phyloP scores from a whole-genome alignment of 2,797 vertebrate genomes.

The Cephalopachus bancanus region DNA sequence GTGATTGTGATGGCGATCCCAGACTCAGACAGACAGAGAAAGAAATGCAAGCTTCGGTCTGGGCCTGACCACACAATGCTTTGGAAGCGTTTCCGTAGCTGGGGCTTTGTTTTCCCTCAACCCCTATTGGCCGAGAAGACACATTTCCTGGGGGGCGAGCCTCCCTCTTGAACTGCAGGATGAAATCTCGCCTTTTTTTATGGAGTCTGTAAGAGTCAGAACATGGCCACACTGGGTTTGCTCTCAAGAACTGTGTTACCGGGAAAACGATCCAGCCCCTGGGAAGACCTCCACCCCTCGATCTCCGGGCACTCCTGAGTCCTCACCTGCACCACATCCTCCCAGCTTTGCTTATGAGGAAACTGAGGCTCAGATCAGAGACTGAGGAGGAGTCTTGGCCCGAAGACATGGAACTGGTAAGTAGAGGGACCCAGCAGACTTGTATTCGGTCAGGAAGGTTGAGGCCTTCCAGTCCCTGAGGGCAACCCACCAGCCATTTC shows the following conservation, averaged over 20 bases:
- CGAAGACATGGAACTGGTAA: background rate
- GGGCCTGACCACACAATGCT: rapidly evolving
- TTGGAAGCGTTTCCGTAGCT: background rate
- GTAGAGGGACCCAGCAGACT: background rate
- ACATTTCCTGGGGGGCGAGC: background rate
- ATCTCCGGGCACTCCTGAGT: background rate
- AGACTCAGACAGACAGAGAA: background rate
- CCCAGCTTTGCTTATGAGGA: background rate
- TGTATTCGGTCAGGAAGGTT: background rate
- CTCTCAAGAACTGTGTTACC: background rate
- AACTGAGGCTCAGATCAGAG: background rate
- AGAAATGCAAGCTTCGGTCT: rapidly evolving
- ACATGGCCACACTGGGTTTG: rapidly evolving
- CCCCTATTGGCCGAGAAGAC: background rate
- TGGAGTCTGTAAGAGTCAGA: background rate
- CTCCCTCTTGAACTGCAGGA: background rate
- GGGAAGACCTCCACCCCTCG: background rate
- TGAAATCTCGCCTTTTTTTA: background rate
- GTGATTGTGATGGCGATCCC: too few species aligned
- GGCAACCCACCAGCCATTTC: background rate
- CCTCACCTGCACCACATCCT: background rate
- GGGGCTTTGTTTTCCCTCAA: background rate
- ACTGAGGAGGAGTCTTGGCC: background rate
- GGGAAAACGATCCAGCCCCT: background rate
- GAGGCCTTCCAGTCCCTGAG: background rate